Base-by-base conservation (phyloP, 1,140 invertebrate genomes). In the Drosophila punjabiensis region DNA sequence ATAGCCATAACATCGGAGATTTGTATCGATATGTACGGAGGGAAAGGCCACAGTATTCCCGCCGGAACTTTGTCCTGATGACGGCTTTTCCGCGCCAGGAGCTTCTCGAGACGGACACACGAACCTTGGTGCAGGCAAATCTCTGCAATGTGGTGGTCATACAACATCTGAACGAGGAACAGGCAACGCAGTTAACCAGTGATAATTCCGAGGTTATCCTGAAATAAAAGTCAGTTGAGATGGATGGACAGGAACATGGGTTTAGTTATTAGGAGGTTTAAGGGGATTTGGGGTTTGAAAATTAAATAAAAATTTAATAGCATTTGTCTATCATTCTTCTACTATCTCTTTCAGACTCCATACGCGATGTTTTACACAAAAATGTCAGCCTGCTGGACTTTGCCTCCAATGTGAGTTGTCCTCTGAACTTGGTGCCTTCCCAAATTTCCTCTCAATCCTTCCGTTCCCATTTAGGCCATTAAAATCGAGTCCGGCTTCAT, bases 401-500 rank as follows among this genome's bases (percentile, higher is more conserved):
- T 58, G 82, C 90, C 16, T 66, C 81, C 45, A 93, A 93, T 73
- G 93, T 93, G 65, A 92, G 91, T 86, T 16, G 7, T 1, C 3
- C 16, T 10, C n/a, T 7, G 5, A 4, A 16, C 35, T 7, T 18
- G 41, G 13, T 33, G 28, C 9, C 4, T 28, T 24, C 24, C 32
- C 18, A 4, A 35, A 53, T 13, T 37, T 11, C 37, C 33, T 13
- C 7, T 28, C 9, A 13, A 5, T 18, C 18, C 33, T 24, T 11
- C 9, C 11, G 3, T 13, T 14, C 33, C 24, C 18, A 11, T n/a
- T 11, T 30, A 94, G 94, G 93, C 93, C 60, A 91, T 94, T 60
- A 92, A 94, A 82, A 89, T 94, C 64, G 94, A 94, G 71, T 93
- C 93, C 13, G 94, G 93, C n/a, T 94, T 94, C 71, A 85, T 94